A percentile compares a stretch with the other conserved stretches of the same genome.
Evolutionary conservation across 2,113 vertebrate genomes (phyloP).

Genomic region (Prunella himalayana): DNA sequence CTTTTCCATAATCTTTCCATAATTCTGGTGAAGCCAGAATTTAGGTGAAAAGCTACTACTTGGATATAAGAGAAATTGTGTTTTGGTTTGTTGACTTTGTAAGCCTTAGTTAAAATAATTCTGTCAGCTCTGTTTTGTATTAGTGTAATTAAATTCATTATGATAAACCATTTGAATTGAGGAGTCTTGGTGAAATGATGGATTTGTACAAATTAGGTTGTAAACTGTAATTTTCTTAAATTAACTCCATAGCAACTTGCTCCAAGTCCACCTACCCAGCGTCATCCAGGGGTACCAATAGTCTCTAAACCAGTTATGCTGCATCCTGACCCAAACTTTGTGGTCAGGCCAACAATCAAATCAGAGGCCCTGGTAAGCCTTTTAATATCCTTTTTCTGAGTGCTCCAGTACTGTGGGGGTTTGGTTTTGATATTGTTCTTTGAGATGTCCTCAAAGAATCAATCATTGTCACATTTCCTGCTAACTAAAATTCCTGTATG

Average conservation of each 20-base stretch:
- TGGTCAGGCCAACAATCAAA: constrained; percentile 82
- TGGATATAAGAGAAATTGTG: background rate
- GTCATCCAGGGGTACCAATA: constrained; percentile 81
- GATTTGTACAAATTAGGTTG: background rate
- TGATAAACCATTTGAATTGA: background rate
- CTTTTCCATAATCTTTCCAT: background rate
- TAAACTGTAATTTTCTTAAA: constrained; percentile 50
- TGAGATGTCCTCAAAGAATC: background rate
- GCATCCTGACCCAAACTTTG: constrained; percentile 81
- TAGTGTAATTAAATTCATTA: background rate
- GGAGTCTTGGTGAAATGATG: background rate
- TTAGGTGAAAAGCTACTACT: background rate
- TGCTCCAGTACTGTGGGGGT: background rate
- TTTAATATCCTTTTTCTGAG: background rate
- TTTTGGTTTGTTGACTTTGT: background rate
- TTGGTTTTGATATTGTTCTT: background rate
- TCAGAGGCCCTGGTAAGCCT: constrained; percentile 88
- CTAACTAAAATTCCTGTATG: background rate
- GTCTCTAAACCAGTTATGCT: constrained; percentile 96
- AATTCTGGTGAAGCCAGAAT: background rate
- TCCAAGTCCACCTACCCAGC: constrained; percentile 89
- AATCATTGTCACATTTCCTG: background rate
- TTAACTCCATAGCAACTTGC: constrained; percentile 84
- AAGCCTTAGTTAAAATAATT: background rate
- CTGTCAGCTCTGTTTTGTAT: background rate